Evolutionary conservation across 2,888 invertebrate species (phyloP), one percentile per base, ranked within the genome.

Genomic region (Amphipyra tragopoginis): DNA sequence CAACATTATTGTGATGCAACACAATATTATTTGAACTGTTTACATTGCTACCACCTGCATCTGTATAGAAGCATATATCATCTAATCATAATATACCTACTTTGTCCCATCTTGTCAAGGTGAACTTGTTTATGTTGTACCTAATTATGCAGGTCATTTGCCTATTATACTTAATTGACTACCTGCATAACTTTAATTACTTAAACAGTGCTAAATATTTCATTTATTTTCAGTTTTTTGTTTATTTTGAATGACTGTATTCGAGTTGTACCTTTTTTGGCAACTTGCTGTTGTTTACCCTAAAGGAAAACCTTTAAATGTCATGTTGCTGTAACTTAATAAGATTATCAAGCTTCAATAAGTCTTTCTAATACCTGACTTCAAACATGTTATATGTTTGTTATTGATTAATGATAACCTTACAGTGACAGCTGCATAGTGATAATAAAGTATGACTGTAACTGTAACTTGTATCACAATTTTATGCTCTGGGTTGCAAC

Each of bases 231-330:
- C 33, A 4, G 26, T 47, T 45, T 66, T 66, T 63, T 38, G 59
- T 48, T 54, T 15, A 45, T 39, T 15, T 26, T 5, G 48, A 45
- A 49, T 57, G 55, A 63, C 56, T 50, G 49, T 67, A 55, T 14
- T 47, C 68, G 48, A 57, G 33, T 29, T 45, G 33, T 59, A 55
- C 70, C 72, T 58, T 76, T 74, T 80, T 81, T 74, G 77, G 79
- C 58, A 33, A 56, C 59, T 70, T 68, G 57, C 58, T 63, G 77
- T 69, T 57, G 83, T 77, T 87, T 67, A 74, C 85, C 83, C 75
- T 84, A 79, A 85, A 71, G 54, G 71, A 15, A 74, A 78, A 72
- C 77, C 75, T 79, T 80, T 79, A 79, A 83, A 83, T 86, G 77
- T 73, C 50, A 65, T 59, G 45, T 69, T 64, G n/a, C n/a, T n/a